Conservation (phyloP, 2,797 vertebrate genomes). For the Poliocrania exsul region DNA sequence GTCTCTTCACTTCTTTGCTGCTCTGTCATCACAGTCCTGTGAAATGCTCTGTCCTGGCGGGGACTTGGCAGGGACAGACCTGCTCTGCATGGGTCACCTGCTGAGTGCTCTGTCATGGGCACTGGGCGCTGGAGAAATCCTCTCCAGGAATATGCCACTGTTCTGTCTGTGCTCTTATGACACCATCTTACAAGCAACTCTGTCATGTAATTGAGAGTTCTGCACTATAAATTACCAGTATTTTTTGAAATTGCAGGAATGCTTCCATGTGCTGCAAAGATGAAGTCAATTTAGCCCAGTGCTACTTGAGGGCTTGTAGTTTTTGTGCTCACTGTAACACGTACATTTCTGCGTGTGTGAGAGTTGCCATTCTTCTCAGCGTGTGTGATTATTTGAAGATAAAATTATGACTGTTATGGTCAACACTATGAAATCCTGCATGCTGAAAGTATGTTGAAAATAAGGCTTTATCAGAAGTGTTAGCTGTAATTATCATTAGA, state of each 20-base stretch:
- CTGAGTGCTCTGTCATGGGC: neutral
- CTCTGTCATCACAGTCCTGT: neutral
- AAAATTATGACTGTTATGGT: neutral
- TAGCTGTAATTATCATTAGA: neutral
- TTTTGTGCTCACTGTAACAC: neutral
- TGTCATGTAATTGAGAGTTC: neutral
- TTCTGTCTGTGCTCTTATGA: neutral
- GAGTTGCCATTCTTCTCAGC: neutral
- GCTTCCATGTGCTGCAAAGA: accelerated
- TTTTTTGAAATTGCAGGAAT: neutral
- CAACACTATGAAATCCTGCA: neutral
- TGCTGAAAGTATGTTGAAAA: neutral
- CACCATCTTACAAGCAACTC: accelerated
- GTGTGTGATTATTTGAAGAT: neutral
- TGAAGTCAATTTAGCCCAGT: neutral
- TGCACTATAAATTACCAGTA: neutral
- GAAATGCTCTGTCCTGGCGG: neutral
- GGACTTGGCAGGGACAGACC: neutral
- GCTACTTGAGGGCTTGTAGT: neutral
- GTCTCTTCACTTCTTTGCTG: neutral
- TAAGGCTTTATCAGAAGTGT: neutral
- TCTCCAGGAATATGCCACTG: neutral
- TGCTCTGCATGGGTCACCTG: neutral
- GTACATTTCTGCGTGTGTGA: neutral
- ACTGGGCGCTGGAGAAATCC: neutral